These are phyloP conservation scores for Limenitis camilla DNA, from an alignment of 2,888 invertebrate genomes.

Conservation along the genomic window DNA sequence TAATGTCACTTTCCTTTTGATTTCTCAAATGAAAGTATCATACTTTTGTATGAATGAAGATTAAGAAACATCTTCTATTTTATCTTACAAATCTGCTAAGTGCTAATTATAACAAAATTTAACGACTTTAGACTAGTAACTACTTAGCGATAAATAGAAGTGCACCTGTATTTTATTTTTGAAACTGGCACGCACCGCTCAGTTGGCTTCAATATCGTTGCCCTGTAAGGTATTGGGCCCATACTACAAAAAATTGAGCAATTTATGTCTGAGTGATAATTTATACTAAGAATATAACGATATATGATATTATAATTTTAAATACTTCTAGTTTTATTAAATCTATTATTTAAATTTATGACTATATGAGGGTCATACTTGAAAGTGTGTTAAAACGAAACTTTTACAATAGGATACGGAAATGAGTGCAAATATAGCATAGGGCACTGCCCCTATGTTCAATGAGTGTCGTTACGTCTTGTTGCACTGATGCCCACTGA, in stretches of 20 bases:
- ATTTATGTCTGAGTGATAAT: constrained; percentile 5
- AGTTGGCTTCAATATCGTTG: constrained; percentile 40
- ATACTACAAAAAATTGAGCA: constrained; percentile 12
- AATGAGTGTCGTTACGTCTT: constrained; percentile 50
- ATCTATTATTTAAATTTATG: background rate
- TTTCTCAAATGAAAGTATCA: constrained; percentile 1
- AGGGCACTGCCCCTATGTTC: constrained; percentile 58
- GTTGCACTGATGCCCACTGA: constrained; percentile 44
- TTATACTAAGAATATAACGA: background rate
- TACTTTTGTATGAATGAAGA: background rate
- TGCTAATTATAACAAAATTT: background rate
- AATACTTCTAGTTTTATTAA: too few species aligned
- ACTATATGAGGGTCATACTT: background rate
- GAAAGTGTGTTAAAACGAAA: background rate
- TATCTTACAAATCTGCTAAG: background rate
- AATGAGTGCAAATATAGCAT: constrained; percentile 25
- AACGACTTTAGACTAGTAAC: background rate
- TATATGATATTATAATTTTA: too few species aligned
- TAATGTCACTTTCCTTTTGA: background rate
- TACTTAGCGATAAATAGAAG: background rate
- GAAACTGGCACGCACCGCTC: constrained; percentile 55
- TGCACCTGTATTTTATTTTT: constrained; percentile 44
- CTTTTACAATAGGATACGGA: constrained; percentile 6
- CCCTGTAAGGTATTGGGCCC: constrained; percentile 25
- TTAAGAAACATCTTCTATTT: background rate